Conservation (phyloP, 2,797 vertebrate genomes). For the Intellagama lesueurii region DNA sequence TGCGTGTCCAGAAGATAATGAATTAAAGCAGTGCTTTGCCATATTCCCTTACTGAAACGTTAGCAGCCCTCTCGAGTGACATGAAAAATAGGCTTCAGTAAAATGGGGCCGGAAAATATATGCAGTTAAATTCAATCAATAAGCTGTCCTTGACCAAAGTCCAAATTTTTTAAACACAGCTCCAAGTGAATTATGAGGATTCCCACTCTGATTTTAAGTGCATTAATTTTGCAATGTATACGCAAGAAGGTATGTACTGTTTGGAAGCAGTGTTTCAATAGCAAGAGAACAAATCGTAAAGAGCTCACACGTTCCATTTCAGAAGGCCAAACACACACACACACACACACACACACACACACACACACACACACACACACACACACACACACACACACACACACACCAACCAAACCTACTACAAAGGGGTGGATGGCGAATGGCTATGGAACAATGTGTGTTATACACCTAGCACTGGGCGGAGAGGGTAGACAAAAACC, state of each 20-base stretch:
- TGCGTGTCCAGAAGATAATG: conserved; percentile 81
- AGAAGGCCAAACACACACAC: not conserved
- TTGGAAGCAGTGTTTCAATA: conserved; percentile 39
- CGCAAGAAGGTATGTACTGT: conserved; percentile 46
- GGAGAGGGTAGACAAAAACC: not conserved
- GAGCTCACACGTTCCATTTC: not conserved
- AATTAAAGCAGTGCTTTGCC: conserved; percentile 82
- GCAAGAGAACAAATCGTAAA: conserved; percentile 4
- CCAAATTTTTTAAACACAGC: conserved; percentile 75
- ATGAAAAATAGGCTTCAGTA: conserved; percentile 79
- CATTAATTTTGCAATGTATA: conserved; percentile 73
- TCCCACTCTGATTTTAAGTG: conserved; percentile 77
- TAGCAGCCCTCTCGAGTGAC: conserved; percentile 78
- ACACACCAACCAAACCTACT: not conserved
- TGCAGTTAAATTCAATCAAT: conserved; percentile 81
- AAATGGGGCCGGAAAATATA: conserved; percentile 79
- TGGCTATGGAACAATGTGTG: not conserved
- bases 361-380: not conserved
- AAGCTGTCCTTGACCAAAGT: conserved; percentile 79
- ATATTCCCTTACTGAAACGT: conserved; percentile 82
- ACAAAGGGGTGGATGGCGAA: not conserved
- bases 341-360: not conserved
- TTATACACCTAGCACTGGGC: not conserved
- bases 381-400: not conserved
- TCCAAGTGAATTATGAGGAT: conserved; percentile 79